Conservation (phyloP, 2,113 vertebrate species). For the Osmerus eperlanus region DNA sequence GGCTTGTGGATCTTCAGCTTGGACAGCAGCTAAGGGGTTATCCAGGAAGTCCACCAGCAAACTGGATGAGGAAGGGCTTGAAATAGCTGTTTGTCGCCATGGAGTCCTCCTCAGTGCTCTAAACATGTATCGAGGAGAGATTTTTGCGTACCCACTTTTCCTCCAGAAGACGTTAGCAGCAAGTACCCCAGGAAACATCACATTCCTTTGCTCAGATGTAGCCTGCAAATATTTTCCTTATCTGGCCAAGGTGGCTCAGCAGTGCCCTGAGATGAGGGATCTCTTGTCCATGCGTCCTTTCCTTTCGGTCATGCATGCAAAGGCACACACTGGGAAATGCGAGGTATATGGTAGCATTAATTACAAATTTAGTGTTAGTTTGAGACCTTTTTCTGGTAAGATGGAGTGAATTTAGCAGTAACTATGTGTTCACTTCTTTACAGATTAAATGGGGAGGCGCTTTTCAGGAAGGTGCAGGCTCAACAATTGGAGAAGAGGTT, state of each 20-base stretch:
- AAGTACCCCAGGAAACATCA: background rate
- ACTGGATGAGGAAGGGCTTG: conserved; percentile 13
- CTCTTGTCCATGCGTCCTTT: conserved; percentile 12
- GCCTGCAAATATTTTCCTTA: conserved; percentile 34
- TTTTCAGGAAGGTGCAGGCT: conserved; percentile 10
- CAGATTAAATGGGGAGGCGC: conserved; percentile 13
- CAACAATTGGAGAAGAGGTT: conserved; percentile 11
- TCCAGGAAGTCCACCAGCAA: background rate
- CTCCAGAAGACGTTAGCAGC: conserved; percentile 13
- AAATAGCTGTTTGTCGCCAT: conserved; percentile 24
- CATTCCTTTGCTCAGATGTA: conserved; percentile 24
- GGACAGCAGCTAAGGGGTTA: too few species aligned
- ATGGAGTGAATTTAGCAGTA: background rate
- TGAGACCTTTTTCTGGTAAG: too few species aligned
- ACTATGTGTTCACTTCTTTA: background rate
- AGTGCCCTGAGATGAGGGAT: conserved; percentile 15
- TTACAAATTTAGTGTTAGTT: too few species aligned
- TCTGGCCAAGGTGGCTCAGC: conserved; percentile 6
- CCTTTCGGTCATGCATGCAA: conserved; percentile 1
- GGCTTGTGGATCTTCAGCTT: too few species aligned
- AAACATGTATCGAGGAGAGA: conserved; percentile 21
- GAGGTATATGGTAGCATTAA: conserved; percentile 1
- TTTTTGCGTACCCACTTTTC: conserved; percentile 25
- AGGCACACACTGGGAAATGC: conserved; percentile 18
- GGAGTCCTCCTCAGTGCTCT: conserved; percentile 12